Conservation (phyloP, 2,113 vertebrate genomes). For the Callocephalon fimbriatum region DNA sequence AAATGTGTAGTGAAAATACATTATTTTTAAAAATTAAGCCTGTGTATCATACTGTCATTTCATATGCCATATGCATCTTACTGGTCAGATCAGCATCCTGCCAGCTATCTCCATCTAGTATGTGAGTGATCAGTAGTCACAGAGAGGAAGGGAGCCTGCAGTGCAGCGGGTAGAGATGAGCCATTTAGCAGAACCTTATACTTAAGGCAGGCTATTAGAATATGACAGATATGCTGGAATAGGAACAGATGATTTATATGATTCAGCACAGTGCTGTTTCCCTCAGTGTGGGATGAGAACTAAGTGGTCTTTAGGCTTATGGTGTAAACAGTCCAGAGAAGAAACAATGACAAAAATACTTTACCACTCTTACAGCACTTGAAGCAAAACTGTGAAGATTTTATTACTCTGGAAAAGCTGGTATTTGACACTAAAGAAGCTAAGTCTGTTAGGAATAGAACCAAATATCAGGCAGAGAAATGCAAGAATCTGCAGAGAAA, state of each 20-base stretch:
- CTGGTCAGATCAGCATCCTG: neutral
- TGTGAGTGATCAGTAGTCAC: rapidly evolving
- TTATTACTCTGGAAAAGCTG: neutral
- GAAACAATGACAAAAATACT: neutral
- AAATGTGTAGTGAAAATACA: neutral
- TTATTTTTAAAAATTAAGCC: neutral
- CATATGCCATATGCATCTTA: neutral
- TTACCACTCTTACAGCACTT: neutral
- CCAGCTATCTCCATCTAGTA: neutral
- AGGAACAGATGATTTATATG: neutral
- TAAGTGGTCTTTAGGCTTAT: neutral
- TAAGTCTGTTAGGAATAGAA: neutral
- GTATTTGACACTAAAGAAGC: neutral
- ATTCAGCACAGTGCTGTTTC: neutral
- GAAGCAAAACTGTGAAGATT: neutral
- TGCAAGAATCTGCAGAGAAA: neutral
- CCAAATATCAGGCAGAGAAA: neutral
- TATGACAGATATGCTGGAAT: neutral
- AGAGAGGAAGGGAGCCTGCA: neutral
- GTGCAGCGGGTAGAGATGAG: neutral
- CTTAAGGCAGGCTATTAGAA: neutral
- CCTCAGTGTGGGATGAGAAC: neutral
- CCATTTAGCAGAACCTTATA: neutral
- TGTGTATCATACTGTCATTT: neutral
- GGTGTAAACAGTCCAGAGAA: neutral